Conservation (phyloP, 1,140 invertebrate species). For the Zaprionus inermis region DNA sequence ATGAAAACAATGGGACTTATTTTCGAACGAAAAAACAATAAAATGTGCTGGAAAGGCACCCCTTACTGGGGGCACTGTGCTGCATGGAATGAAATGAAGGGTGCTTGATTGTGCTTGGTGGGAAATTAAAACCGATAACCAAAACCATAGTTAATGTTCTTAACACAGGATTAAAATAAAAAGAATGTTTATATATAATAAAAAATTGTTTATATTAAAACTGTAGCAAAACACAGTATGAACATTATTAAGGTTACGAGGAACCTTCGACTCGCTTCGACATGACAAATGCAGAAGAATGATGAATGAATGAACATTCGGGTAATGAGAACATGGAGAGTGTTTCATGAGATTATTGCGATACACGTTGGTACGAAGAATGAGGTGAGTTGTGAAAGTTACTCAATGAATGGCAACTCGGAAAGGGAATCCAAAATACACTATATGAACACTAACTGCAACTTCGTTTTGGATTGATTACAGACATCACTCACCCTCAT, state of each 20-base stretch:
- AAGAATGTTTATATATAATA: slow-evolving; percentile 16
- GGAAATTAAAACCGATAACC: slow-evolving; percentile 23
- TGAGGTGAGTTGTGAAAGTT: slow-evolving; percentile 33
- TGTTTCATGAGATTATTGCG: slow-evolving; percentile 10
- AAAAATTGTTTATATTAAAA: slow-evolving; percentile 35
- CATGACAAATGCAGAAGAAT: slow-evolving; percentile 36
- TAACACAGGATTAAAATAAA: slow-evolving; percentile 40
- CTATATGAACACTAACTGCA: slow-evolving; percentile 29
- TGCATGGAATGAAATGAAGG: slow-evolving; percentile 46
- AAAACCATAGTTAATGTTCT: slow-evolving; percentile 46
- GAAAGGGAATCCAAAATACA: slow-evolving; percentile 17
- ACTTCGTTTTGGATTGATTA: slow-evolving; percentile 21
- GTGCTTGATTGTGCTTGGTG: slow-evolving; percentile 35
- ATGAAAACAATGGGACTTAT: slow-evolving; percentile 2
- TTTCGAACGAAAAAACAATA: slow-evolving; percentile 48
- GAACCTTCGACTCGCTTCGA: slow-evolving; percentile 21
- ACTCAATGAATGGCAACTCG: slow-evolving; percentile 5
- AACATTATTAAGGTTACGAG: slow-evolving; percentile 56
- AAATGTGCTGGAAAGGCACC: slow-evolving; percentile 51
- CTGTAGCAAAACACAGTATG: slow-evolving; percentile 82
- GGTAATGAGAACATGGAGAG: slow-evolving; percentile 12
- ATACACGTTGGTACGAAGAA: slow-evolving; percentile 16
- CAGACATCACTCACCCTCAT: slow-evolving; percentile 81
- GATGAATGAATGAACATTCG: slow-evolving; percentile 28
- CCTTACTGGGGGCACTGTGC: slow-evolving; percentile 27